These are phyloP conservation scores for Amphilophus citrinellus DNA, from an alignment of 2,113 vertebrate species.

Conservation along the genomic window DNA sequence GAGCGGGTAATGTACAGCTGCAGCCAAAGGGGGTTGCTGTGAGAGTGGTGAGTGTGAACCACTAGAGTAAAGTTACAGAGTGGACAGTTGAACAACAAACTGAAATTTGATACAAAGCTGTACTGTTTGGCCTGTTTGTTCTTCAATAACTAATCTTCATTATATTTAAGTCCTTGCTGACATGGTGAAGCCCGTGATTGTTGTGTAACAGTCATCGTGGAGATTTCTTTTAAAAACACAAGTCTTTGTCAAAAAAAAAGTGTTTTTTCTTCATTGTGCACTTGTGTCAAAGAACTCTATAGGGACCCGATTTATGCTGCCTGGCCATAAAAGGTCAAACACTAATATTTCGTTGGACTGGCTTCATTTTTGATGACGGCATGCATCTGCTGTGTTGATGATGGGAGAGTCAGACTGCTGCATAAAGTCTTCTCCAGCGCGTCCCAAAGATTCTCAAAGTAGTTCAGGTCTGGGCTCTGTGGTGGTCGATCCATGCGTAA, in stretches of 20 bases:
- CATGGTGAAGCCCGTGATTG: neutral
- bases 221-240: too few relatives aligned
- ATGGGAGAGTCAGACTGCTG: neutral
- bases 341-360: neutral
- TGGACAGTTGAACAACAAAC: neutral
- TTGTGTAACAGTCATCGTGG: neutral
- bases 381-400: too few relatives aligned
- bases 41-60: neutral
- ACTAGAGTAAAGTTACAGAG: neutral
- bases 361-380: neutral
- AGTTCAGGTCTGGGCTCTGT: neutral
- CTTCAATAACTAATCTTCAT: neutral
- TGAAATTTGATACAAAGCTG: neutral
- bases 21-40: neutral
- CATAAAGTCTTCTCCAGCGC: neutral
- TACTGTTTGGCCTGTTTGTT: neutral
- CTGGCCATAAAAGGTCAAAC: neutral
- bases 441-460: neutral
- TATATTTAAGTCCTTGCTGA: neutral
- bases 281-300: neutral
- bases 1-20: neutral
- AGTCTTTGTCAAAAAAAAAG: too few relatives aligned
- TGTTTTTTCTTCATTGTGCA: neutral
- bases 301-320: neutral
- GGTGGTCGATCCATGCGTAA: neutral